Percentiles rank a stretch among this genome's conserved stretches.
phyloP scores from a whole-genome alignment of 2,113 vertebrate species.

The Cryptomyrus ogoouensis region DNA sequence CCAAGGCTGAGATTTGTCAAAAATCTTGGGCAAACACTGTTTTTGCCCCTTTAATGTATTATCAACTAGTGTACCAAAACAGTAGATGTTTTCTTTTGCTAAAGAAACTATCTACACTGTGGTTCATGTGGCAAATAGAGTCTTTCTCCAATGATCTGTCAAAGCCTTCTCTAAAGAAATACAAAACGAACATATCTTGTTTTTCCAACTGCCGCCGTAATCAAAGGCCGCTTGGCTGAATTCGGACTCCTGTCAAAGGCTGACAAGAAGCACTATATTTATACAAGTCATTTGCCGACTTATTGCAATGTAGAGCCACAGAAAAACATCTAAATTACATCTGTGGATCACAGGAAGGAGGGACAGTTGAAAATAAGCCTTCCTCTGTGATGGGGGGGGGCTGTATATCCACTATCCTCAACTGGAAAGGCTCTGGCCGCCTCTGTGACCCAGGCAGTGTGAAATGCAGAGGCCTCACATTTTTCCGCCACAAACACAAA shows the following conservation, averaged over 20 bases:
- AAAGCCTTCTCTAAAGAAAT: not conserved
- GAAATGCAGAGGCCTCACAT: conserved; percentile 42
- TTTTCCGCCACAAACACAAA: conserved; percentile 38
- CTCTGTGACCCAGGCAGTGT: conserved; percentile 12
- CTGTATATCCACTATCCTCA: not conserved
- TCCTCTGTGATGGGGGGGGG: conserved; percentile 33
- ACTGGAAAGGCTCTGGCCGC: conserved; percentile 22
- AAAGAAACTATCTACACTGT: not conserved
- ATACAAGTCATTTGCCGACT: conserved; percentile 28
- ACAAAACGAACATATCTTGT: not conserved
- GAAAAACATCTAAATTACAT: conserved; percentile 45
- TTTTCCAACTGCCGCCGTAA: not conserved
- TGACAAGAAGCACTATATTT: conserved; percentile 30
- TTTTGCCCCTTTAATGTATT: not conserved
- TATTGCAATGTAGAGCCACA: conserved; percentile 27
- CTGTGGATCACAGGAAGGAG: conserved; percentile 23
- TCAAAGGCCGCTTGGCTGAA: not conserved
- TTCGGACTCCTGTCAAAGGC: not conserved
- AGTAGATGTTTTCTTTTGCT: not conserved
- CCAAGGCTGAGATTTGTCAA: not conserved
- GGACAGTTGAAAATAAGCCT: conserved; percentile 4
- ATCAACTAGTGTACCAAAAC: not conserved
- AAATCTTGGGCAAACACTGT: not conserved
- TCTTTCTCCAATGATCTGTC: conserved; percentile 8
- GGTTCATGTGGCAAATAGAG: not conserved